Conservation (phyloP, 2,888 invertebrate genomes). For the Ceratothoa steindachneri region DNA sequence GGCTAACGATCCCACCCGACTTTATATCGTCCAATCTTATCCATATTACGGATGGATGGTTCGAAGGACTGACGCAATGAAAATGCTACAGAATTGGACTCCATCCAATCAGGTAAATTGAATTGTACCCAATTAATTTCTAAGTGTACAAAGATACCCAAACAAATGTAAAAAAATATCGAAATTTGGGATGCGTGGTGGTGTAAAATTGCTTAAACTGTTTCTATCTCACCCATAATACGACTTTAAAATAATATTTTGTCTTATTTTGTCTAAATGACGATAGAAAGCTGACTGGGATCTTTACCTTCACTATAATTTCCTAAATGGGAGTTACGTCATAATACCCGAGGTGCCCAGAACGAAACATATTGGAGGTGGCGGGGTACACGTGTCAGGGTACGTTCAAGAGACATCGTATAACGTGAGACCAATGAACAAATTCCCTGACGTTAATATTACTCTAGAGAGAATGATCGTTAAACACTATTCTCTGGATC, state of each 20-base stretch:
- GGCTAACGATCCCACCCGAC: conserved; percentile 26
- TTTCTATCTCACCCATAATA: no score
- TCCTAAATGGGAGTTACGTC: conserved; percentile 15
- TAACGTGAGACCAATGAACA: conserved; percentile 33
- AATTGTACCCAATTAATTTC: not conserved
- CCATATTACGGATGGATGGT: conserved; percentile 47
- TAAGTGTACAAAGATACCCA: no score
- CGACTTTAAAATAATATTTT: no score
- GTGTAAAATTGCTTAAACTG: no score
- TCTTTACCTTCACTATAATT: conserved; percentile 23
- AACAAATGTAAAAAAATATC: no score
- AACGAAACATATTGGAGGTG: conserved; percentile 39
- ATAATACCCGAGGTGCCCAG: conserved; percentile 42
- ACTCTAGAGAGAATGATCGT: not conserved
- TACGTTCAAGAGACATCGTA: conserved; percentile 35
- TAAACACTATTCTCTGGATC: conserved; percentile 10
- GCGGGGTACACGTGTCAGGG: conserved; percentile 37
- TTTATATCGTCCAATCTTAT: conserved; percentile 35
- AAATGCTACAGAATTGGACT: conserved; percentile 30
- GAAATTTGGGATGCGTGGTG: no score
- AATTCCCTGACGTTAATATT: conserved; percentile 8
- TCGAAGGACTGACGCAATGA: conserved; percentile 18
- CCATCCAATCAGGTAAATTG: conserved; percentile 19
- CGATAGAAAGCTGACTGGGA: conserved; percentile 43
- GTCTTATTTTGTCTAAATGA: no score